Evolutionary conservation across 2,113 vertebrate genomes (phyloP), one percentile per base, ranked within the genome.

Genomic region (Casuarius casuarius): DNA sequence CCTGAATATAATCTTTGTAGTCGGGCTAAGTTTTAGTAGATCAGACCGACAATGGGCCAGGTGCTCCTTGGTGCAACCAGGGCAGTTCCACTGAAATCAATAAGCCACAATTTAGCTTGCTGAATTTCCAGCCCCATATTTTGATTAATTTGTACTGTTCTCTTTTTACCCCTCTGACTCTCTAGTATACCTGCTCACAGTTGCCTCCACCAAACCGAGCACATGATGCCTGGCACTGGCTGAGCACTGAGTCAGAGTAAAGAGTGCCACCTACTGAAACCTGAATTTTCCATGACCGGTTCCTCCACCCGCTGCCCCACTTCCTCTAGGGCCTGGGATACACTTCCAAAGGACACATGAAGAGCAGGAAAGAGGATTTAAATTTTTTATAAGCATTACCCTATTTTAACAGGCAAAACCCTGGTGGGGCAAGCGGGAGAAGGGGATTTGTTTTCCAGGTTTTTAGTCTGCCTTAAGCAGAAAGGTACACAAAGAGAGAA

Each of bases 261-360:
- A 68, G 84, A 92, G 87, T 95, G 97, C 95, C 97, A 96, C 56
- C 96, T 95, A 91, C 87, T 85, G 96, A 96, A 94, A 74, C 7
- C 10, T 7, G 4, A 2, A 54, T 74, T 91, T 94, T 80, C 91
- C 94, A 73, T 13, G 33, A 2, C 20, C 1, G 2, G 12, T 65
- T 86, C n/a, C 23, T 61, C 25, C 6, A 56, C 4, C 28, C 3
- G 7, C 9, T 6, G 28, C 20, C 54, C 33, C 35, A 74, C 92
- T 94, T 96, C 90, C 94, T 93, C 74, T 40, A 35, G 59, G 25
- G 51, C 35, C 70, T 68, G 84, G 44, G 29, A 87, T 87, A 82
- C 62, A 48, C 86, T 92, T 95, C 94, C 83, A 90, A 89, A 92
- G 86, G 87, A 92, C 48, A 92, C 82, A 75, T 4, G 78, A 84